A percentile compares a stretch with the other conserved stretches of the same genome.
Conservation (phyloP, 2,113 vertebrate species). For the Astur gentilis region DNA sequence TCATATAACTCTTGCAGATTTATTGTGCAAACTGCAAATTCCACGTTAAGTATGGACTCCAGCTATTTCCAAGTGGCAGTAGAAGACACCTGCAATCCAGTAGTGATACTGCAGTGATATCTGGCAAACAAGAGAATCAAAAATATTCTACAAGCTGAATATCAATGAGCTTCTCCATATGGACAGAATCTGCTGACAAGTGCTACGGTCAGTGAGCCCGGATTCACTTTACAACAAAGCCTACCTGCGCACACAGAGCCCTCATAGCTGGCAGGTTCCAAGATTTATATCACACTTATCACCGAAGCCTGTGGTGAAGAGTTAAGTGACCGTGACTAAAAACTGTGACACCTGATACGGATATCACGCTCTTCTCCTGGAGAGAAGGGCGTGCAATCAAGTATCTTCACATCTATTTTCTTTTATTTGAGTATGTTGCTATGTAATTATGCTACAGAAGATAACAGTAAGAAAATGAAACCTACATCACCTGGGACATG, state of each 20-base stretch:
- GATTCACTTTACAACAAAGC: background rate
- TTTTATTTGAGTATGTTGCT: background rate
- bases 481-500: background rate
- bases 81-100: background rate
- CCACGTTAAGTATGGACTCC: fast-evolving
- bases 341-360: fast-evolving
- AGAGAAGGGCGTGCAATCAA: background rate
- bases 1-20: background rate
- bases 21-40: background rate
- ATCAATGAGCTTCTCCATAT: background rate
- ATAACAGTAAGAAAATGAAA: background rate
- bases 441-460: background rate
- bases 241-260: fast-evolving
- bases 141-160: background rate
- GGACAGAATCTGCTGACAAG: background rate
- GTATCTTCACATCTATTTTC: background rate
- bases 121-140: background rate
- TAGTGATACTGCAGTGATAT: background rate
- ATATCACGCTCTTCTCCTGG: fast-evolving
- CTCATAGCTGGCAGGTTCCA: background rate
- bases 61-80: background rate
- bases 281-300: background rate
- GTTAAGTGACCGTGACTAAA: background rate
- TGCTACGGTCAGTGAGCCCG: background rate
- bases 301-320: fast-evolving